These are phyloP conservation scores for Standfussiana lucernea DNA, from an alignment of 2,888 invertebrate genomes.

Conservation along the genomic window DNA sequence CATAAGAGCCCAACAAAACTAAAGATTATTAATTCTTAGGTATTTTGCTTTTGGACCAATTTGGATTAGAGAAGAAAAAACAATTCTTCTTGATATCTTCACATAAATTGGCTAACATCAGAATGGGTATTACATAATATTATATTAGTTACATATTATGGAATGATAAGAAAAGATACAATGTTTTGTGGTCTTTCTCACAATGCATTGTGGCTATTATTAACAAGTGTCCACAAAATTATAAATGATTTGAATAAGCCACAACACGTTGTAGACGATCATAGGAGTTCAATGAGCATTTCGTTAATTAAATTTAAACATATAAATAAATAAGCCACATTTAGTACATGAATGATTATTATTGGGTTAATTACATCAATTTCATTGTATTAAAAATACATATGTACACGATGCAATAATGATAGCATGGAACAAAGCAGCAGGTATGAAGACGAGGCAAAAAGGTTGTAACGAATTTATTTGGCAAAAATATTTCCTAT, in stretches of 20 bases:
- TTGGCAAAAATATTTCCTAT: background rate
- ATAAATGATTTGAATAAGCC: background rate
- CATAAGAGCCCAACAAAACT: too few species aligned
- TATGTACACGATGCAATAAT: constrained; percentile 6
- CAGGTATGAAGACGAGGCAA: constrained; percentile 14
- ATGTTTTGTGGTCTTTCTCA: background rate
- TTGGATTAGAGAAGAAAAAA: too few species aligned
- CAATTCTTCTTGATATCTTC: too few species aligned
- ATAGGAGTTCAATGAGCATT: background rate
- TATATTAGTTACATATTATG: constrained; percentile 6
- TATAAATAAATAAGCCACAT: background rate
- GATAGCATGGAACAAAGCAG: constrained; percentile 39
- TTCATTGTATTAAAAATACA: background rate
- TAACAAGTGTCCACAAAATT: background rate
- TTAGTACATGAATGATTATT: background rate
- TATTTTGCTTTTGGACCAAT: too few species aligned
- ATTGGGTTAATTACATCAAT: background rate
- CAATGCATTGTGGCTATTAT: background rate
- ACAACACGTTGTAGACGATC: background rate
- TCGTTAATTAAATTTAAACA: background rate
- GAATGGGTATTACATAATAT: too few species aligned
- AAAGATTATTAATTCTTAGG: too few species aligned
- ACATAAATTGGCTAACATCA: too few species aligned
- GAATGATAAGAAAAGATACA: background rate
- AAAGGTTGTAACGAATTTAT: constrained; percentile 47